phyloP scores from a whole-genome alignment of 2,113 vertebrate genomes.

The Glaucidium brasilianum region DNA sequence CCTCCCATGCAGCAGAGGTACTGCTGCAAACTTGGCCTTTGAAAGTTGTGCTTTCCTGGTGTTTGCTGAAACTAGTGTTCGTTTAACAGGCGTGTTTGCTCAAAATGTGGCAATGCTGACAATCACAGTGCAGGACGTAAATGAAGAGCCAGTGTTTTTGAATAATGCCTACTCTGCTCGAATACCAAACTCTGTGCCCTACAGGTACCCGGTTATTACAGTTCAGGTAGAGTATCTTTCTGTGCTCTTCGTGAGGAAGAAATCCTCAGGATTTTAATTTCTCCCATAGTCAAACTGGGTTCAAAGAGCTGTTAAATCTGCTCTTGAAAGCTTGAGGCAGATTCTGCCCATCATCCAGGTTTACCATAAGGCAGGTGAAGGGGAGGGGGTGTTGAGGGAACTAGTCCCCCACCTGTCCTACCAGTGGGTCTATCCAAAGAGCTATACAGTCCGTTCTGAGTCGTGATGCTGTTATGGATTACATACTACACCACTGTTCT shows the following conservation, averaged over 20 bases:
- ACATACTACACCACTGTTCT: background rate
- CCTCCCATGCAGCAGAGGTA: background rate
- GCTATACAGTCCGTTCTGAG: background rate
- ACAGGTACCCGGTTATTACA: conserved; percentile 65
- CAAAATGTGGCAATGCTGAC: conserved; percentile 29
- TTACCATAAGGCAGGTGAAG: background rate
- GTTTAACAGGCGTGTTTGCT: background rate
- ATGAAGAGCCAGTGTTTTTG: conserved; percentile 72
- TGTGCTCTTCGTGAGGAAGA: background rate
- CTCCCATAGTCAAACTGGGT: background rate
- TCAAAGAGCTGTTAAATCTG: background rate
- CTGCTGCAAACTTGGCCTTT: background rate
- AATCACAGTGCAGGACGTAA: conserved; percentile 41
- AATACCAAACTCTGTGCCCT: conserved; percentile 67
- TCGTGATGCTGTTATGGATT: background rate
- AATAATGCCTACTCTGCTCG: conserved; percentile 40
- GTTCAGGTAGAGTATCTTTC: conserved; percentile 68
- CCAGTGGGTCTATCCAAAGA: background rate
- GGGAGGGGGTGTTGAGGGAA: background rate
- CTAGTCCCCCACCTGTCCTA: background rate
- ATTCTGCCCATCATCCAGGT: background rate
- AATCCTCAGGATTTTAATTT: background rate
- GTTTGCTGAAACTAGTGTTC: background rate
- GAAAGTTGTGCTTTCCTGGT: background rate
- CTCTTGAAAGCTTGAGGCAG: background rate